Base-by-base conservation (phyloP, 2,113 vertebrate species). In the Xyliphius kryptos region DNA sequence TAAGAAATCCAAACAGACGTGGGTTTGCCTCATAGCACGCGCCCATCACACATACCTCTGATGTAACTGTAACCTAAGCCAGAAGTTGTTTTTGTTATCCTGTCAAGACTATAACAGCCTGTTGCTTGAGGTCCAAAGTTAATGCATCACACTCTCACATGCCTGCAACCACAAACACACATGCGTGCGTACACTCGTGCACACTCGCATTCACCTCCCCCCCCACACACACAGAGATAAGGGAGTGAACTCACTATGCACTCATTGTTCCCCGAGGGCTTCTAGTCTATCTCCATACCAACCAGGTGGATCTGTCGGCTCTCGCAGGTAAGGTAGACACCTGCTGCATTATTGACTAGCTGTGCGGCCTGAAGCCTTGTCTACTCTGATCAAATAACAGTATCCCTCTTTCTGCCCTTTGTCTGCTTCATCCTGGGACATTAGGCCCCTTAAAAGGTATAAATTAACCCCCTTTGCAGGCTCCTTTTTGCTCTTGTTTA, bases 261-360 rank as follows among this genome's bases (percentile, higher is more conserved):
- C 58, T 49, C 38, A 63, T 49, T 44, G 72, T 78, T 79, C 76
- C 83, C 76, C 67, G 75, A 79, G 83, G 77, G 76, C 46, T 67
- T 75, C 73, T 65, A 64, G 77, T 71, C 61, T 55, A 70, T 80
- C 72, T 67, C 81, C 76, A 49, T 70, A 67, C 77, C 69, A 79
- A 83, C 85, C 58, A 50, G 69, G 59, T 63, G 67, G 70, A 79
- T 61, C 80, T 68, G 74, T 58, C 63, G 56, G 63, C 38, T 71
- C 43, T 70, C 40, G 36, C 66, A 72, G 67, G 69, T 74, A 56
- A 40, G 41, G 21, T 21, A 47, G 67, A 66, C 57, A 72, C 67
- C 61, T 62, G 57, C 50, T 76, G 69, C 66, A 75, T 75, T 74
- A 72, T 72, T 76, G 41, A 73, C 53, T 46, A 67, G 38, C 16